Conservation (phyloP, 2,888 invertebrate species). For the Brachypterus glaber region DNA sequence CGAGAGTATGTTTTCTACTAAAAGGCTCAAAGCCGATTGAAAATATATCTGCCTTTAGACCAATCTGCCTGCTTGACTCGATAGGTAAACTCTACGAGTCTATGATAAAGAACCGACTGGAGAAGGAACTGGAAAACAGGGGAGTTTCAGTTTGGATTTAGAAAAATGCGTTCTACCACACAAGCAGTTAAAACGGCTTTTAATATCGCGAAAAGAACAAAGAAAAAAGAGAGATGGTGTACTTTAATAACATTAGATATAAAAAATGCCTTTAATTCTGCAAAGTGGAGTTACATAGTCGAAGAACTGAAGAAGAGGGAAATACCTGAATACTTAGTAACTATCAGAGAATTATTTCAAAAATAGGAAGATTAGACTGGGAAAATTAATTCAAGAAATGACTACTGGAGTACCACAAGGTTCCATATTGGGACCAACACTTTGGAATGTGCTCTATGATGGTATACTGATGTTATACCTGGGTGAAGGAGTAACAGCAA, state of each 20-base stretch:
- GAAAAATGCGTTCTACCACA: slow-evolving; percentile 2
- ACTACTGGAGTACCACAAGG: too few relatives aligned
- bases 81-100: slow-evolving; percentile 11
- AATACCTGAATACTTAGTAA: too few relatives aligned
- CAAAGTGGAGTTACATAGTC: slow-evolving; percentile 14
- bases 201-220: not conserved
- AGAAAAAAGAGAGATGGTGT: slow-evolving; percentile 8
- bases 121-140: not conserved
- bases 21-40: slow-evolving; percentile 9
- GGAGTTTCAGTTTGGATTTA: slow-evolving; percentile 7
- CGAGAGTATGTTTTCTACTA: slow-evolving; percentile 10
- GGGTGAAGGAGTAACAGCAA: too few relatives aligned
- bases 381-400: slow-evolving; percentile 1
- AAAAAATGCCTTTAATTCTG: too few relatives aligned
- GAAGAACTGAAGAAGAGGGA: slow-evolving; percentile 8
- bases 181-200: slow-evolving; percentile 4
- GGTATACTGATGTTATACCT: slow-evolving; percentile 8
- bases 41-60: slow-evolving; percentile 11
- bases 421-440: too few relatives aligned
- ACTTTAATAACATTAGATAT: slow-evolving; percentile 17
- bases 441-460: too few relatives aligned
- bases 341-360: slow-evolving; percentile 11
- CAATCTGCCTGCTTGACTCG: slow-evolving; percentile 14
- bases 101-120: not conserved
- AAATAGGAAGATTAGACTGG: slow-evolving; percentile 9